Base-by-base conservation (phyloP, 2,113 vertebrate genomes). In the Eubucco bourcierii region DNA sequence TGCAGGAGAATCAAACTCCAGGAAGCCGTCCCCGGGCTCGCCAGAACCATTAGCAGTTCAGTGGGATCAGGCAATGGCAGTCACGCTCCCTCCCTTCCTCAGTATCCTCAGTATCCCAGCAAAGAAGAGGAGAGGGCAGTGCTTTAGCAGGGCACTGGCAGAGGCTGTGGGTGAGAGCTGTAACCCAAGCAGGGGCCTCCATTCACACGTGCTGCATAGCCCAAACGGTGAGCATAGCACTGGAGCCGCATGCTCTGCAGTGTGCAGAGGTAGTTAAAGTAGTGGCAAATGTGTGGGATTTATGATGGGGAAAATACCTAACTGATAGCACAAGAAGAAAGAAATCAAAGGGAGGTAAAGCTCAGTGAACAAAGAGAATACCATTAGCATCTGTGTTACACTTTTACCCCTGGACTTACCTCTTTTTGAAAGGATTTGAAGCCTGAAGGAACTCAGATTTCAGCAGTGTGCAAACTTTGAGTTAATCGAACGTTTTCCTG, bases 361-460 rank as follows among this genome's bases (percentile, higher is more conserved):
- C 46, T 80, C 61, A 44, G 53, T 1, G 6, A 59, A 44, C 63
- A 87, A 67, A 60, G 66, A 80, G 66, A 84, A 68, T 46, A 19
- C 44, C 68, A 28, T 50, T 79, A 93, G 71, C 1, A 0, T 63
- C 53, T 75, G 90, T 56, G 44, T 91, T 94, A 72, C 46, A 17
- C 34, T 92, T 93, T 59, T 90, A 90, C 63, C 70, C 37, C 74
- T 61, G 66, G 70, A 78, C 14, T 18, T 91, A 41, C 70, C 47
- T 73, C 83, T 56, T 78, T 47, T 6, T 82, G 80, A 59, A 87
- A 84, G 67, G 58, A 63, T 89, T 77, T 41, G 31, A 66, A 84
- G 86, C 95, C 94, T 87, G 67, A 65, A 95, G 80, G 80, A 63
- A 78, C 47, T 88, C 58, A 61, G 72, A 70, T 93, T 90, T 82